Evolutionary conservation across 2,797 vertebrate genomes (phyloP), one percentile per base, ranked within the genome.

Genomic region (Vultur gryphus): DNA sequence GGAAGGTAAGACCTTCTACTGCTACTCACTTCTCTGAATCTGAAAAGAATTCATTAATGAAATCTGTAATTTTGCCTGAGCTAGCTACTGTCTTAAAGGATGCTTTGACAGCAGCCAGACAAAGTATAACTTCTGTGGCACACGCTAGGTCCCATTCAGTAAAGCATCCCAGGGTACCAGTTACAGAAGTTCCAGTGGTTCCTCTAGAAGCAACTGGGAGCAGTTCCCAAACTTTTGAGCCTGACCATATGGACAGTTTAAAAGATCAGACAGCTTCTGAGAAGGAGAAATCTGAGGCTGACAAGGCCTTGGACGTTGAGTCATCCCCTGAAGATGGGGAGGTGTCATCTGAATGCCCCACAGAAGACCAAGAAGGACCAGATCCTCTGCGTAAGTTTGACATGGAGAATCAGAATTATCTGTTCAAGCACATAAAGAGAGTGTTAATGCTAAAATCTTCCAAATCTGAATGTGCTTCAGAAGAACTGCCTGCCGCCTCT

Each of bases 1-100:
- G 85, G 95, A 96, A 96, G 76, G 94, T 96, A 96, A 97, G 95
- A 90, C 93, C 95, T 90, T 81, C 97, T 93, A 43, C 85, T 91
- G n/a, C 77, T 90, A 37, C 93, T 92, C 49, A 62, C 88, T 91
- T 92, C 43, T 97, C 96, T 12, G 92, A 96, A 80, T 91, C 76
- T 84, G 95, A 95, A 78, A 95, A 70, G 78, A 94, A 82, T 90
- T 95, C 93, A 35, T 58, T 96, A 57, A 92, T 96, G 81, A 97
- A 81, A 77, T 91, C 97, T 88, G 39, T 96, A 51, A 85, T 95
- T 87, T 86, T 97, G 82, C 96, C 97, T 84, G 94, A 96, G 59
- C 85, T 95, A 81, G 89, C 92, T 67, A 72, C 86, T 89, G 89
- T 95, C 86, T 90, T 97, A 89, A 97, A 96, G 77, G 94, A 95